Percentiles rank a stretch among this genome's conserved stretches.
Conservation (phyloP, 2,888 invertebrate genomes). For the Nysson spinosus region DNA sequence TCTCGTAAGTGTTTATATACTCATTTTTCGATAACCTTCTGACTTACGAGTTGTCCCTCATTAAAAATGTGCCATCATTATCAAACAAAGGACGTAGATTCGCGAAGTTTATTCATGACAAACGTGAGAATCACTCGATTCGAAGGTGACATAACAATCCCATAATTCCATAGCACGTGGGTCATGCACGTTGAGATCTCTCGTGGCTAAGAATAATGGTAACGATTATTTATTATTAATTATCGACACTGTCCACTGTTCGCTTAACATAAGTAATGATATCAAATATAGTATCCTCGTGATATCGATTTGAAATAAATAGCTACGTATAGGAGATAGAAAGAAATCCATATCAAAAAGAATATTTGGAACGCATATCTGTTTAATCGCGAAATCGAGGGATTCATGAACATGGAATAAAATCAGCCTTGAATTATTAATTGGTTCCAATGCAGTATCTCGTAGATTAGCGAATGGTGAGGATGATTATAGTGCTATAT, state of each 20-base stretch:
- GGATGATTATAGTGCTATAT: neutral
- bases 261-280: too few relatives aligned
- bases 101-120: too few relatives aligned
- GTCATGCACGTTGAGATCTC: constrained; percentile 10
- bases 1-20: constrained; percentile 37
- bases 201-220: neutral
- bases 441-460: neutral
- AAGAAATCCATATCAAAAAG: too few relatives aligned
- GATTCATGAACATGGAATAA: neutral
- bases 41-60: neutral
- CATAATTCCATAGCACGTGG: constrained; percentile 47
- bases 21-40: neutral
- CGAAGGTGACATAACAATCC: constrained; percentile 19
- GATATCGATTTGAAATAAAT: too few relatives aligned
- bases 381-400: neutral
- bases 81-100: too few relatives aligned
- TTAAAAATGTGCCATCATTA: too few relatives aligned
- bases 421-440: neutral
- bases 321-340: too few relatives aligned
- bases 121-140: too few relatives aligned
- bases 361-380: neutral
- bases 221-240: neutral
- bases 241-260: too few relatives aligned
- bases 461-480: neutral
- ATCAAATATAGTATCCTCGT: too few relatives aligned